Conservation (phyloP, 2,797 vertebrate species). For the Pyrrhura leucotis region DNA sequence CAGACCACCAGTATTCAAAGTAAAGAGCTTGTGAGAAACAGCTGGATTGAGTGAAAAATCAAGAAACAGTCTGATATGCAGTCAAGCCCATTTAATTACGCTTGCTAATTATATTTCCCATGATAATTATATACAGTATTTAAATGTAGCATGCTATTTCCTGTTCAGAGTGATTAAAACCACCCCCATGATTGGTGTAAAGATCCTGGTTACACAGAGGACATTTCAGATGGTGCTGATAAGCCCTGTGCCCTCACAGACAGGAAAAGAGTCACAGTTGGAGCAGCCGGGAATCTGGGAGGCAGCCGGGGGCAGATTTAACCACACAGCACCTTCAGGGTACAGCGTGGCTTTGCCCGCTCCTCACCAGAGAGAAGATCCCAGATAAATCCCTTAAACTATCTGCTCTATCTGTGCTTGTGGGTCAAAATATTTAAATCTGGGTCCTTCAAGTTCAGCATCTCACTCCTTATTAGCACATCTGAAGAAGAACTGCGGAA, state of each 20-base stretch:
- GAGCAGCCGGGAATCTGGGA: background rate
- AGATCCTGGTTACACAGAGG: background rate
- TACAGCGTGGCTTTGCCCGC: background rate
- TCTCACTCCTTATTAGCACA: background rate
- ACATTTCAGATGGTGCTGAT: constrained; percentile 31
- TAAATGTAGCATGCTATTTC: constrained; percentile 68
- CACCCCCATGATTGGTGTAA: background rate
- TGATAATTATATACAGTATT: constrained; percentile 70
- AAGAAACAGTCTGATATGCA: constrained; percentile 49
- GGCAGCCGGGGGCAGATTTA: background rate
- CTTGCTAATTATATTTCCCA: constrained; percentile 74
- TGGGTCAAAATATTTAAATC: background rate
- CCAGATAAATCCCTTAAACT: background rate
- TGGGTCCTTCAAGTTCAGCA: background rate
- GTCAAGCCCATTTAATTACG: constrained; percentile 70
- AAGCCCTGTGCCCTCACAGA: background rate
- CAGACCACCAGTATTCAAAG: constrained; percentile 71
- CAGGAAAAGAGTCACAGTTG: background rate
- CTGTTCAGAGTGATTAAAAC: constrained; percentile 64
- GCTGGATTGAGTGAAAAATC: constrained; percentile 70
- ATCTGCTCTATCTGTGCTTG: background rate
- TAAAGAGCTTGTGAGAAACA: constrained; percentile 64
- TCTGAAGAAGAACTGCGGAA: background rate
- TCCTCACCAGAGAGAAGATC: background rate
- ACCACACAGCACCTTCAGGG: background rate